phyloP scores from a whole-genome alignment of 2,113 vertebrate genomes.

The Cyprinus carpio region DNA sequence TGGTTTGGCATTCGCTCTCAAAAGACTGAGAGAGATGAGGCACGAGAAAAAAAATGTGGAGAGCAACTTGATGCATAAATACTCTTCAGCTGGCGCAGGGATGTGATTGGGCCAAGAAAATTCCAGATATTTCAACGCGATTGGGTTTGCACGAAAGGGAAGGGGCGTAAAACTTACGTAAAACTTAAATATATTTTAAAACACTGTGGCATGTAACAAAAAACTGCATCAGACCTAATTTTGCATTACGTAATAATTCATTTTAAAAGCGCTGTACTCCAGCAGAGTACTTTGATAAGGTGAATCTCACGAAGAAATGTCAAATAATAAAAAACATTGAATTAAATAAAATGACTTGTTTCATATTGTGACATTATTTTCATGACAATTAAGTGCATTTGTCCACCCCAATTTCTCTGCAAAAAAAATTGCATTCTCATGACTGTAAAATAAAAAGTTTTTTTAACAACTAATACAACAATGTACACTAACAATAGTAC shows the following conservation, averaged over 20 bases:
- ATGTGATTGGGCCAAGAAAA: conserved; percentile 45
- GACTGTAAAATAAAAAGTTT: neutral
- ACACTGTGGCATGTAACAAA: no score
- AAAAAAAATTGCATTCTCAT: neutral
- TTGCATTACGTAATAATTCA: neutral
- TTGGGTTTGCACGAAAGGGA: neutral
- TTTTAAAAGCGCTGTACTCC: conserved; percentile 12
- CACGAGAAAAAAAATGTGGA: conserved; percentile 29
- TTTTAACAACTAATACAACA: neutral
- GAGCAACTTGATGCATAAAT: conserved; percentile 26
- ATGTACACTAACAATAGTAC: neutral
- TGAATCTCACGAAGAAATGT: neutral
- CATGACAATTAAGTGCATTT: neutral
- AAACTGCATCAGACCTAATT: conserved; percentile 2
- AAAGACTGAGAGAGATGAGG: conserved; percentile 44
- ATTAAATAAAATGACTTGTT: neutral
- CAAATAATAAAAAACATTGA: neutral
- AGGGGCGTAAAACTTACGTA: neutral
- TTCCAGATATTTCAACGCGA: neutral
- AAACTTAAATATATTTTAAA: neutral
- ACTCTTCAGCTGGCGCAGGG: conserved; percentile 42
- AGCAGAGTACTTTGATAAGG: neutral
- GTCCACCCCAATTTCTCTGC: neutral
- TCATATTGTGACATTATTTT: neutral
- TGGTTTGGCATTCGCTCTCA: conserved; percentile 50